Evolutionary conservation across 1,140 invertebrate species (phyloP).

Genomic region (Coptotermes formosanus): DNA sequence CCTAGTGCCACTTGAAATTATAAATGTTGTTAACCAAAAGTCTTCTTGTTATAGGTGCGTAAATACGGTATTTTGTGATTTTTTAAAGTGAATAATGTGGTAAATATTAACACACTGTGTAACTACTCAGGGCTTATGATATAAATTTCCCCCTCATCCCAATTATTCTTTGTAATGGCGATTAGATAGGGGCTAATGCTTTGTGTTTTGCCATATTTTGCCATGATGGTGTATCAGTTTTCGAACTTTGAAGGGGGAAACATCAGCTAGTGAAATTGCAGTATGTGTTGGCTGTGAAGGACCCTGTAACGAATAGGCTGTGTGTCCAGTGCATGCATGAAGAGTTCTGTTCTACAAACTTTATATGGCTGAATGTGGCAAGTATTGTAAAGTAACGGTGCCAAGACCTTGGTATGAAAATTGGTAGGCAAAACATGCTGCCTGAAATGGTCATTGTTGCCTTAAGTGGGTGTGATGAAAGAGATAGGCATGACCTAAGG

Average conservation of each 20-base stretch:
- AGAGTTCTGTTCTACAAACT: no score
- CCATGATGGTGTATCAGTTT: neutral
- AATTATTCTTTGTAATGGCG: neutral
- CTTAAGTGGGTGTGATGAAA: no score
- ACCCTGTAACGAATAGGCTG: neutral
- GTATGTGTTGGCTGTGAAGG: neutral
- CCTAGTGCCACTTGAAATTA: neutral
- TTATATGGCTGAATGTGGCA: no score
- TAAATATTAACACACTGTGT: neutral
- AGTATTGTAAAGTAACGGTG: no score
- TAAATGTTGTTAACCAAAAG: neutral
- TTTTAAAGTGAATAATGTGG: conserved; percentile 2
- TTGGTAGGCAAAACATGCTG: no score
- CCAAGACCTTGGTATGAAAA: no score
- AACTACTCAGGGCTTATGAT: conserved; percentile 16
- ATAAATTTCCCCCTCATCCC: neutral
- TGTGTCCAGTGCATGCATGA: no score
- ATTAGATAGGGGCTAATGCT: neutral
- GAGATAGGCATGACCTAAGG: no score
- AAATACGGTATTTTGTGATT: conserved; percentile 17
- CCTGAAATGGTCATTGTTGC: no score
- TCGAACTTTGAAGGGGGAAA: no score
- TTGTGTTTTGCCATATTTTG: neutral
- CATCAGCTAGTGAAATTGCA: neutral
- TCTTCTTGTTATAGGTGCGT: conserved; percentile 2